Evolutionary conservation across 2,888 invertebrate genomes (phyloP).

Genomic region (Galerucella nymphaeae): DNA sequence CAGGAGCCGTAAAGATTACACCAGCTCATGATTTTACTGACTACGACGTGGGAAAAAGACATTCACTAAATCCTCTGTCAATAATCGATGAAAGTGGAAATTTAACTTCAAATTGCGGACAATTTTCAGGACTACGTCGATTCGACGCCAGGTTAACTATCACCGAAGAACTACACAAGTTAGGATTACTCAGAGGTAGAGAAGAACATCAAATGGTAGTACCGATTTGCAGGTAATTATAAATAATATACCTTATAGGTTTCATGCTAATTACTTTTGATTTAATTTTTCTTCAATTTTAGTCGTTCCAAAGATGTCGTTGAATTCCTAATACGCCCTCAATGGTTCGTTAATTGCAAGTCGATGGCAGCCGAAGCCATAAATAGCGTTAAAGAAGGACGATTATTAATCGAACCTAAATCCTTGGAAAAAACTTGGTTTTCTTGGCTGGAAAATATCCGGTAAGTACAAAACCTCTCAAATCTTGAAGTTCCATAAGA

Average conservation of each 20-base stretch:
- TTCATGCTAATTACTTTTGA: no score
- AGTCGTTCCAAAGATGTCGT: constrained; percentile 97
- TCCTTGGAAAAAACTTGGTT: constrained; percentile 93
- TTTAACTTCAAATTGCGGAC: constrained; percentile 84
- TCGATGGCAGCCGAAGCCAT: constrained; percentile 91
- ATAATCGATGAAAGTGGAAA: constrained; percentile 93
- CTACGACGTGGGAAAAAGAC: constrained; percentile 93
- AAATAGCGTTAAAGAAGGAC: constrained; percentile 81
- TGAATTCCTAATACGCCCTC: constrained; percentile 94
- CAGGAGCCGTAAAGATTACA: constrained; percentile 97
- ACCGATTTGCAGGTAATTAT: constrained; percentile 76
- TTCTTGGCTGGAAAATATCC: constrained; percentile 94
- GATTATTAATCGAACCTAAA: constrained; percentile 86
- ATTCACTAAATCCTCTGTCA: constrained; percentile 86
- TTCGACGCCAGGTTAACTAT: constrained; percentile 90
- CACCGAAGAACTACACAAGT: constrained; percentile 77
- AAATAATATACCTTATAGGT: neutral
- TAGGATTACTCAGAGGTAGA: constrained; percentile 67
- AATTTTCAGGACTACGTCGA: constrained; percentile 82
- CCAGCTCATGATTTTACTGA: constrained; percentile 98
- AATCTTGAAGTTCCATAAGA: neutral
- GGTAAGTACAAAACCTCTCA: constrained; percentile 60
- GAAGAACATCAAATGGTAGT: constrained; percentile 96
- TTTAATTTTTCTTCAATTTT: constrained; percentile 12
- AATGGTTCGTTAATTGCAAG: constrained; percentile 94